Base-by-base conservation (phyloP, 2,113 vertebrate species). In the Oncorhynchus gorbuscha region DNA sequence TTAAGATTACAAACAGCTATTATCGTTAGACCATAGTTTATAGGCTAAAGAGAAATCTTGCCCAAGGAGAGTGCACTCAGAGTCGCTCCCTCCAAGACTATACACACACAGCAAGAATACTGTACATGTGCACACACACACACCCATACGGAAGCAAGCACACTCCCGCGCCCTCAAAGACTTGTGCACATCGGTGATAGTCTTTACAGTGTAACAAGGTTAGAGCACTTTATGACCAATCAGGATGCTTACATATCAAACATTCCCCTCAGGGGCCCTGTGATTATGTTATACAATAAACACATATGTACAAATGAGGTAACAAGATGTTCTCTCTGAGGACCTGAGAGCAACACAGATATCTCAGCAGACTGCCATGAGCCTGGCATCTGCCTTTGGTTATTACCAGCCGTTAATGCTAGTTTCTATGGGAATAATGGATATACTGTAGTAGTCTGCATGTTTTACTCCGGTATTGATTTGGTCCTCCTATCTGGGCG, bases 191-290 rank as follows among this genome's bases (percentile, higher is more conserved):
- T 79, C 35, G 11, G 65, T 73, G 74, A 82, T 82, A 69, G 39
- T 74, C 55, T 84, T 28, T 67, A 35, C 84, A 76, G 76, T 83
- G 82, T 79, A 82, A 84, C 80, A 86, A 32, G 73, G 82, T 83
- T 79, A 67, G 79, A 87, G 87, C 84, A 86, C 84, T 91, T 88
- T 73, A 83, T 20, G 30, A 30, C 79, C 83, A 81, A 86, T 86
- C 87, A 90, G 81, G 87, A 88, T 75, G 82, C 87, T 90, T 81
- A 81, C 81, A 81, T 84, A 81, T 86, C 83, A 86, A 89, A 87
- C 82, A 86, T 87, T 83, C 84, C 89, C 85, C 90, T 83, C n/a
- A 81, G 86, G 89, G 65, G 85, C 70, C 67, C 12, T 77, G 64
- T 87, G 84, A 91, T 91, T 85, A 76, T 87, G 84, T 89, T 90